phyloP scores from a whole-genome alignment of 1,140 invertebrate genomes.

The Catajapyx aquilonaris region DNA sequence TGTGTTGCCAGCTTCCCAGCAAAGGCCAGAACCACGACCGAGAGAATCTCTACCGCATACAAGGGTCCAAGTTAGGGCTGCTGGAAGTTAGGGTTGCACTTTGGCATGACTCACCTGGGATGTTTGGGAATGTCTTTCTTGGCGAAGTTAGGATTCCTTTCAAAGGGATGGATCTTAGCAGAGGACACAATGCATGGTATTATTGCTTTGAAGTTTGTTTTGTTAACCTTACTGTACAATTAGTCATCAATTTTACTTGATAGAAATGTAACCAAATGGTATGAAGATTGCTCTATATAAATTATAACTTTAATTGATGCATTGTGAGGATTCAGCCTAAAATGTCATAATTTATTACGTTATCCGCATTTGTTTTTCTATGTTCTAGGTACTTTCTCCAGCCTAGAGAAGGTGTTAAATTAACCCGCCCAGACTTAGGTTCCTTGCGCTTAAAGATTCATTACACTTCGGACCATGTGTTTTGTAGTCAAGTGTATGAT shows the following conservation, averaged over 20 bases:
- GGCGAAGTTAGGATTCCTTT: constrained; percentile 65
- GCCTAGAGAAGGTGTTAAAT: constrained; percentile 24
- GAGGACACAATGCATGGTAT: too few species aligned
- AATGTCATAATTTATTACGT: too few species aligned
- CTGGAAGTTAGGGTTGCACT: constrained; percentile 50
- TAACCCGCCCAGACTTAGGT: constrained; percentile 38
- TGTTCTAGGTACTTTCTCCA: constrained; percentile 59
- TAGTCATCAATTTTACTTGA: too few species aligned
- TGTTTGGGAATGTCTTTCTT: constrained; percentile 55
- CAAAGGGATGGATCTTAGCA: constrained; percentile 37
- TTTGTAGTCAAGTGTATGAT: constrained; percentile 56
- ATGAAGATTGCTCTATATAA: too few species aligned
- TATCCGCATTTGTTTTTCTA: too few species aligned
- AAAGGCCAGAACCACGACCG: constrained; percentile 19
- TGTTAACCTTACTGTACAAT: too few species aligned
- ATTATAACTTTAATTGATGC: too few species aligned
- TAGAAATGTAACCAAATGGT: too few species aligned
- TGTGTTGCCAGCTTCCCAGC: constrained; percentile 15
- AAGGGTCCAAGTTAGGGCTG: constrained; percentile 10
- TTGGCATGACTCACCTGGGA: constrained; percentile 61
- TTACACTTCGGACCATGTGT: constrained; percentile 73
- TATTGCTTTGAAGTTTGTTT: too few species aligned
- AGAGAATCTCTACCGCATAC: constrained; percentile 12
- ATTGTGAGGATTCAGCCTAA: too few species aligned
- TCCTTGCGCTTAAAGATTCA: constrained; percentile 63